Evolutionary conservation across 2,797 vertebrate species (phyloP).

Genomic region (Pipistrellus kuhlii): DNA sequence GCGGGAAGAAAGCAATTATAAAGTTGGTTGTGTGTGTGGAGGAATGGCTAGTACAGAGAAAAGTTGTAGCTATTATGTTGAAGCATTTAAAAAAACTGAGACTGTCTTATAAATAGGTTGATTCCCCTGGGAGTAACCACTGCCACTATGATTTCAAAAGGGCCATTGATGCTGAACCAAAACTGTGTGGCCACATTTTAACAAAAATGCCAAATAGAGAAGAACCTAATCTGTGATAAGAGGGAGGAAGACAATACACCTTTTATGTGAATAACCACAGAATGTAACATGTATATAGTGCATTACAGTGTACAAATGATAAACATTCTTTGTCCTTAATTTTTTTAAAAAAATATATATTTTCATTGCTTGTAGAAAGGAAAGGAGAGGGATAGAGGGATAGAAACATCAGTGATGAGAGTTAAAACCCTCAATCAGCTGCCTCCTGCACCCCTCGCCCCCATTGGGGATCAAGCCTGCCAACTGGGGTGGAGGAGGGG

Average conservation of each 20-base stretch:
- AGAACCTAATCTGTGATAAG: neutral
- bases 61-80: neutral
- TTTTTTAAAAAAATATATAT: too few relatives aligned
- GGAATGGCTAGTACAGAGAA: neutral
- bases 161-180: neutral
- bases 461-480: too few relatives aligned
- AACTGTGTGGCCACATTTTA: neutral
- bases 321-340: neutral
- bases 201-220: neutral
- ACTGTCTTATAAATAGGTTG: slow-evolving; percentile 6
- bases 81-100: neutral
- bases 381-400: too few relatives aligned
- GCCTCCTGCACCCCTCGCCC: too few relatives aligned
- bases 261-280: slow-evolving; percentile 27
- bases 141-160: neutral
- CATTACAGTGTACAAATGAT: neutral
- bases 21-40: neutral
- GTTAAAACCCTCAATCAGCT: too few relatives aligned
- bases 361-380: too few relatives aligned
- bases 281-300: neutral
- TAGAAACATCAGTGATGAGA: too few relatives aligned
- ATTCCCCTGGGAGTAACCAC: neutral
- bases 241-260: neutral
- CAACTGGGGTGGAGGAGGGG: too few relatives aligned
- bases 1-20: neutral